A percentile compares a stretch with the other conserved stretches of the same genome.
These are phyloP conservation scores for Rhombomys opimus DNA, from an alignment of 2,113 vertebrate species.

Conservation along the genomic window DNA sequence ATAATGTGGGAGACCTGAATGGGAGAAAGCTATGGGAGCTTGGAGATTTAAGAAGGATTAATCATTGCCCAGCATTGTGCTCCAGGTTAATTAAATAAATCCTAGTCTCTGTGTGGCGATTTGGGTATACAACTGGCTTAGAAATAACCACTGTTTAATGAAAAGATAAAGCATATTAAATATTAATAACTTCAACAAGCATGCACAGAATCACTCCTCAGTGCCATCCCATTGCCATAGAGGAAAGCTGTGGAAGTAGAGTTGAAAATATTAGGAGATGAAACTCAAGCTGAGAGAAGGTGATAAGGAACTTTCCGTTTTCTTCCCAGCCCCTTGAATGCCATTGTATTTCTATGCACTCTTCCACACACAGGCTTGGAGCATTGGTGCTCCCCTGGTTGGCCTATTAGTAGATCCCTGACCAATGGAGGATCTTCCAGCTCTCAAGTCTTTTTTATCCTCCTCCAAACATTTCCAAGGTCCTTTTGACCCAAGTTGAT, in stretches of 20 bases:
- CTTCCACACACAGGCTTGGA: neutral
- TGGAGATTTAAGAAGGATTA: too few species aligned
- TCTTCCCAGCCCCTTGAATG: neutral
- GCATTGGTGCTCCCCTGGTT: neutral
- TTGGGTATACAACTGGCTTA: too few species aligned
- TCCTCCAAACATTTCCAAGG: fast-evolving
- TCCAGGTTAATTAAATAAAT: too few species aligned
- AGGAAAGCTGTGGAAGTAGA: neutral
- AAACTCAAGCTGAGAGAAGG: neutral
- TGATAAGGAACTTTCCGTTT: neutral
- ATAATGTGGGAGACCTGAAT: too few species aligned
- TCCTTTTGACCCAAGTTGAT: too few species aligned
- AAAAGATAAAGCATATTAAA: too few species aligned
- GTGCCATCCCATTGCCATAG: neutral
- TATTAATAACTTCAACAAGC: too few species aligned
- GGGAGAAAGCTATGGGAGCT: too few species aligned
- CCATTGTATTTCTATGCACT: fast-evolving
- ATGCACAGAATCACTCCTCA: neutral
- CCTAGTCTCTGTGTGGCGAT: too few species aligned
- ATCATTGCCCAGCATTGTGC: too few species aligned
- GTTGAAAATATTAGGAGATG: neutral
- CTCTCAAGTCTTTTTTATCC: neutral
- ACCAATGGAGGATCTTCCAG: neutral
- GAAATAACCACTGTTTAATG: too few species aligned
- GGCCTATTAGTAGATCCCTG: neutral